phyloP scores from a whole-genome alignment of 2,113 vertebrate species.

The sheep (Ovis aries) region ARS-UI_Ramb_v3.0 NC_056068.1:75586501-75587000 shows the following conservation, averaged over 20 bases:
- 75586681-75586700: not conserved
- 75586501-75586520: not conserved
- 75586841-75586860: not conserved
- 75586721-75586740: not conserved
- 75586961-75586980: not conserved
- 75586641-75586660: not conserved
- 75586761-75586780: not conserved
- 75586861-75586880: not conserved
- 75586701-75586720: not conserved
- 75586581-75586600: not conserved
- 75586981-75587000: not conserved
- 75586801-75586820: not conserved
- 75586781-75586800: not conserved
- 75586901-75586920: not conserved
- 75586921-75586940: not conserved
- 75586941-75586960: not conserved
- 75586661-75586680: not conserved
- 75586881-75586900: not conserved
- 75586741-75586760: not conserved
- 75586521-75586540: not conserved
- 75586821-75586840: not conserved
- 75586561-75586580: not conserved
- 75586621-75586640: not conserved
- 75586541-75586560: not conserved
- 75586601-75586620: not conserved